Conservation (phyloP, 2,888 invertebrate species). For the Drosophila vallismaia region DNA sequence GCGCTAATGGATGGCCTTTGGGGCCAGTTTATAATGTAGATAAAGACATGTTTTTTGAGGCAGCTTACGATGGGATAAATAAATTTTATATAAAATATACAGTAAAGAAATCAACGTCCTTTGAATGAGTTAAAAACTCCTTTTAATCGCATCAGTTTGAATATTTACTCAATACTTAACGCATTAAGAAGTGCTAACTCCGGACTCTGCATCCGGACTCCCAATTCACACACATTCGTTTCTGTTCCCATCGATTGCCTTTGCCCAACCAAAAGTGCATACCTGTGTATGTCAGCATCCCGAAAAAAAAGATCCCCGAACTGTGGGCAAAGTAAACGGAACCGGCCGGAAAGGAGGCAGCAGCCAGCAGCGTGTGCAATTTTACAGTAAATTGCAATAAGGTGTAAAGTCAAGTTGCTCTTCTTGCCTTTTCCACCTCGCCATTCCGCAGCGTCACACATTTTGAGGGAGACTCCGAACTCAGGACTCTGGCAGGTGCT, state of each 20-base stretch:
- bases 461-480: slow-evolving; percentile 4
- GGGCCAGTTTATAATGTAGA: neutral
- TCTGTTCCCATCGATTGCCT: slow-evolving; percentile 11
- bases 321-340: slow-evolving; percentile 47
- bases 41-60: neutral
- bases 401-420: slow-evolving; percentile 71
- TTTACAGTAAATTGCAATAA: slow-evolving; percentile 73
- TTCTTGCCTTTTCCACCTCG: slow-evolving; percentile 13
- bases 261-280: slow-evolving; percentile 59
- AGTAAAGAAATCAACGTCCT: too few species aligned
- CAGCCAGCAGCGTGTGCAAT: slow-evolving; percentile 56
- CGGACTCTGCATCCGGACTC: slow-evolving; percentile 2
- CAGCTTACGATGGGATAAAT: neutral
- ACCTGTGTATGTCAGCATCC: slow-evolving; percentile 38
- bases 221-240: neutral
- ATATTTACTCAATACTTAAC: slow-evolving; percentile 28
- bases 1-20: slow-evolving; percentile 15
- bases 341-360: slow-evolving; percentile 15
- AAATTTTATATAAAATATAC: neutral
- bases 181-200: slow-evolving; percentile 30
- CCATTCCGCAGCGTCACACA: slow-evolving; percentile 26
- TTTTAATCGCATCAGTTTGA: slow-evolving; percentile 6
- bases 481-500: slow-evolving; percentile 13
- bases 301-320: slow-evolving; percentile 27
- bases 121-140: neutral